Evolutionary conservation across 2,888 invertebrate genomes (phyloP).

Genomic region (Nycteola revayana): DNA sequence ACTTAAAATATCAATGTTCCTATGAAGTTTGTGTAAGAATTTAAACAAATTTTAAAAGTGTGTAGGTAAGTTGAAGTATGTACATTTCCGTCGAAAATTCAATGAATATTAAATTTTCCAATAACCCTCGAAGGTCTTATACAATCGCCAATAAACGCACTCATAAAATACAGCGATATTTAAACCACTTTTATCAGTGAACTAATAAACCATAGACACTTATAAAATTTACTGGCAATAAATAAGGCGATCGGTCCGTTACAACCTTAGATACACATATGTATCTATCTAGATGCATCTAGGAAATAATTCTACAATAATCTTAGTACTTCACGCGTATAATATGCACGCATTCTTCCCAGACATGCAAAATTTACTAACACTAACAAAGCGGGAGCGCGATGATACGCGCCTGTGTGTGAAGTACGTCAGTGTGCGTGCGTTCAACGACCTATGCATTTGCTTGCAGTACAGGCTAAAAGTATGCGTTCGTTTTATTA

Average conservation of each 20-base stretch:
- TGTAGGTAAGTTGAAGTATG: too few species aligned
- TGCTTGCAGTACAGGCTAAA: slow-evolving; percentile 80
- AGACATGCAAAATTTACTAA: slow-evolving; percentile 76
- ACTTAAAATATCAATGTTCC: too few species aligned
- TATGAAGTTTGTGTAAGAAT: too few species aligned
- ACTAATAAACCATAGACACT: slow-evolving; percentile 61
- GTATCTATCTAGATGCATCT: slow-evolving; percentile 57
- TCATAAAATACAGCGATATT: slow-evolving; percentile 43
- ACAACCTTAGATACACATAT: slow-evolving; percentile 40
- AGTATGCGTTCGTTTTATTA: slow-evolving; percentile 81
- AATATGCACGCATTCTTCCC: slow-evolving; percentile 77
- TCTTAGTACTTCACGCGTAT: slow-evolving; percentile 71
- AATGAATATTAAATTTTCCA: slow-evolving; percentile 5
- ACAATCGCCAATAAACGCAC: slow-evolving; percentile 30
- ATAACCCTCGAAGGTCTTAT: slow-evolving; percentile 18
- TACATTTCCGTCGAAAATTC: too few species aligned
- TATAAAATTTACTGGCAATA: slow-evolving; percentile 73
- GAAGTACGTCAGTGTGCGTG: slow-evolving; percentile 53
- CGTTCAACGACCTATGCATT: slow-evolving; percentile 78
- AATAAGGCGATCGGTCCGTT: slow-evolving; percentile 65
- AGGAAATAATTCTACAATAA: slow-evolving; percentile 81
- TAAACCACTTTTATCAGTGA: slow-evolving; percentile 57
- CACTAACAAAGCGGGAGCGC: slow-evolving; percentile 53
- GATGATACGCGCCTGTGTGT: slow-evolving; percentile 43
- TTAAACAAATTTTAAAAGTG: too few species aligned